Conservation (phyloP, 2,888 invertebrate genomes). For the Drosophila affinis region DNA sequence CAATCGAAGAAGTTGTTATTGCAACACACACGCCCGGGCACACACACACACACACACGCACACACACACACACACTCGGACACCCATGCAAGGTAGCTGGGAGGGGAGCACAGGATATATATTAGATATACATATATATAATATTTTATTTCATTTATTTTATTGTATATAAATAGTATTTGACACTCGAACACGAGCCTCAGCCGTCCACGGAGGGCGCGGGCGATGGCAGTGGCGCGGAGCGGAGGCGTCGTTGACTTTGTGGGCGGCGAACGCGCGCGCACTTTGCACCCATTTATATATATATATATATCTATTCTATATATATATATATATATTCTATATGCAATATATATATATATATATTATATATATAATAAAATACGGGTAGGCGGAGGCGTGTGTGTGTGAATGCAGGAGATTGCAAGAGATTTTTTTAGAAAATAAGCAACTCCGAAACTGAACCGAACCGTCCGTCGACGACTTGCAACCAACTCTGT, state of each 20-base stretch:
- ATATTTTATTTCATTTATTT: constrained; percentile 72
- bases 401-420: constrained; percentile 48
- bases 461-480: constrained; percentile 65
- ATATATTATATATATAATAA: constrained; percentile 70
- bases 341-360: constrained; percentile 16
- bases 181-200: constrained; percentile 62
- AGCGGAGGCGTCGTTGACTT: constrained; percentile 19
- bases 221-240: constrained; percentile 3
- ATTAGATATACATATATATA: constrained; percentile 48
- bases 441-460: constrained; percentile 79
- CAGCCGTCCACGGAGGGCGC: constrained; percentile 33
- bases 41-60: constrained; percentile 30
- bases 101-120: constrained; percentile 19
- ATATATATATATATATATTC: constrained; percentile 70
- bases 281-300: constrained; percentile 63
- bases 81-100: constrained; percentile 14
- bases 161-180: constrained; percentile 74
- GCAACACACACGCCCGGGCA: constrained; percentile 39
- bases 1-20: constrained; percentile 39
- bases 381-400: constrained; percentile 60
- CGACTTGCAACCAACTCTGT: constrained; percentile 77
- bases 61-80: constrained; percentile 11
- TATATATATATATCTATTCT: constrained; percentile 54
- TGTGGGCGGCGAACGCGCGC: constrained; percentile 60
- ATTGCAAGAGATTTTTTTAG: constrained; percentile 65